A percentile compares a stretch with the other conserved stretches of the same genome.
These are phyloP conservation scores for Operophtera brumata DNA, from an alignment of 2,888 invertebrate genomes.

Conservation along the genomic window DNA sequence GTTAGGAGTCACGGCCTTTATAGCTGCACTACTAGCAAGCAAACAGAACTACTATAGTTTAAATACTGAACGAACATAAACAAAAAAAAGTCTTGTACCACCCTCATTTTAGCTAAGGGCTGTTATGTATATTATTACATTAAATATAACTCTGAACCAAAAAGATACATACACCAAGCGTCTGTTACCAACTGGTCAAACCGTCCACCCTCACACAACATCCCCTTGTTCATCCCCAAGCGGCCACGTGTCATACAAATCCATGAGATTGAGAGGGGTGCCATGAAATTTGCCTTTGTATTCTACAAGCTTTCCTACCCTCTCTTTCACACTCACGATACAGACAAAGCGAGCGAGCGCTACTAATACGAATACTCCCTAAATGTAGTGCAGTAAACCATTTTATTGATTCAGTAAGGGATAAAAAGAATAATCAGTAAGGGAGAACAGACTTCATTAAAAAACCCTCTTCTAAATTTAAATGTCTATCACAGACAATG, in stretches of 20 bases:
- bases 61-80: too few species aligned
- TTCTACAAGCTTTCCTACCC: conserved; percentile 46
- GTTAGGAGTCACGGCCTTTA: too few species aligned
- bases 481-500: background rate
- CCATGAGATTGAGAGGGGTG: conserved; percentile 58
- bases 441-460: conserved; percentile 12
- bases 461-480: background rate
- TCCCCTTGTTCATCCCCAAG: conserved; percentile 52
- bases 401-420: conserved; percentile 19
- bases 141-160: too few species aligned
- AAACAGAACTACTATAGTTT: too few species aligned
- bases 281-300: conserved; percentile 69
- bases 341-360: conserved; percentile 20
- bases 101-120: too few species aligned
- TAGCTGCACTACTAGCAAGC: too few species aligned
- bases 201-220: conserved; percentile 32
- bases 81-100: too few species aligned
- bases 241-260: conserved; percentile 68
- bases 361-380: conserved; percentile 39
- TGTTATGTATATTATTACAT: too few species aligned
- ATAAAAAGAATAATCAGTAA: conserved; percentile 9
- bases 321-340: conserved; percentile 42
- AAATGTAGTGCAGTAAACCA: conserved; percentile 29
- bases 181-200: conserved; percentile 30
- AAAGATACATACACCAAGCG: background rate